Evolutionary conservation across 2,888 invertebrate genomes (phyloP).

Genomic region (Myopa tessellatipennis): DNA sequence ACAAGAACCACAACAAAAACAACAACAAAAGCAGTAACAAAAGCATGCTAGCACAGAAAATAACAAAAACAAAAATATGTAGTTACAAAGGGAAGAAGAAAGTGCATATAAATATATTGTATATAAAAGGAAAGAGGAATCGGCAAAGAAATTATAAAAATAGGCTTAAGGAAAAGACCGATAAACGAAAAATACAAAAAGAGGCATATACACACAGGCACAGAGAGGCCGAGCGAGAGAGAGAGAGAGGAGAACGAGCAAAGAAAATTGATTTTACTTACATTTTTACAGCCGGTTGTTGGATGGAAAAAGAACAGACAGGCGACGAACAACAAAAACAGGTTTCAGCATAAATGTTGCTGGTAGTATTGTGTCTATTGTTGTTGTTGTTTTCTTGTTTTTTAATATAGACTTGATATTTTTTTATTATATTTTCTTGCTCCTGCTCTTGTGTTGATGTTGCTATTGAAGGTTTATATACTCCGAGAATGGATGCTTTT

Average conservation of each 20-base stretch:
- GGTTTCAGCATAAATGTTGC: background rate
- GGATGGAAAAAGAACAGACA: background rate
- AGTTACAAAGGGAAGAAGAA: slow-evolving; percentile 1
- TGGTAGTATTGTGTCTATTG: too few species aligned
- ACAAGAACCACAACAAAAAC: background rate
- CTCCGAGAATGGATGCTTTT: too few species aligned
- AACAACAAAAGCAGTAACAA: background rate
- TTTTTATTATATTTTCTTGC: too few species aligned
- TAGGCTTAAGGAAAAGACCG: background rate
- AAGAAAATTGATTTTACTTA: slow-evolving; percentile 21
- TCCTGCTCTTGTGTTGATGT: too few species aligned
- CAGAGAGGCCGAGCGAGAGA: background rate
- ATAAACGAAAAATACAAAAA: background rate
- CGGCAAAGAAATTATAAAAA: background rate
- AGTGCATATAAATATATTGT: background rate
- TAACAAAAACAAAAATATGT: background rate
- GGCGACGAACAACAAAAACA: slow-evolving; percentile 28
- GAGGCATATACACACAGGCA: background rate
- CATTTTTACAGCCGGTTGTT: slow-evolving; percentile 2
- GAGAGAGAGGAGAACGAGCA: background rate
- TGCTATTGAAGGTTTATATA: too few species aligned
- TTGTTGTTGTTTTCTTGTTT: too few species aligned
- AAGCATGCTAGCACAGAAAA: background rate
- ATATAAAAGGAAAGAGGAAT: background rate
- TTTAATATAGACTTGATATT: too few species aligned